Evolutionary conservation across 2,888 invertebrate genomes (phyloP).

Genomic region (Epinotia bilunana): DNA sequence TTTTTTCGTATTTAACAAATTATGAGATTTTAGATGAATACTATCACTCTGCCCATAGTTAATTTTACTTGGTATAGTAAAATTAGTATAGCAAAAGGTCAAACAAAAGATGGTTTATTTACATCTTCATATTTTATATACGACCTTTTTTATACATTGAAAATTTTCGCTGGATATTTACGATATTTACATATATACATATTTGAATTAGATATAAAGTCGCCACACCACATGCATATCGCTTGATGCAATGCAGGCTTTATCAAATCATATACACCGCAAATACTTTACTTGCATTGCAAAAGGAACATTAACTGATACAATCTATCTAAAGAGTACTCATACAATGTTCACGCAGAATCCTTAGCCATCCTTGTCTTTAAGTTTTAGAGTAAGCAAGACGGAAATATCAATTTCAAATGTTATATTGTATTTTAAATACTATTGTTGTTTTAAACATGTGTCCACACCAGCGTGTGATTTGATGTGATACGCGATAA

Average conservation of each 20-base stretch:
- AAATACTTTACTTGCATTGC: conserved; percentile 30
- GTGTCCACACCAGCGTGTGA: conserved; percentile 35
- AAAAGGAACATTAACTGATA: conserved; percentile 21
- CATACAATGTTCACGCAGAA: not conserved
- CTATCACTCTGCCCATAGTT: not conserved
- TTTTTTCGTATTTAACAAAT: not conserved
- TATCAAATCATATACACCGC: not conserved
- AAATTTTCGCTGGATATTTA: too few relatives aligned
- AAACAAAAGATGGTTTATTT: not conserved
- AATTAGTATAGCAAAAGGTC: too few relatives aligned
- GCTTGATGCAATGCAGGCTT: not conserved
- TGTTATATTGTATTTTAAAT: not conserved
- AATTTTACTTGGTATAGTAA: too few relatives aligned
- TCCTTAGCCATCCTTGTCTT: not conserved
- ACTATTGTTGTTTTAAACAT: conserved; percentile 24
- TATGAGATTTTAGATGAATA: not conserved
- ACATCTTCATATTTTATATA: not conserved
- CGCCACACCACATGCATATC: not conserved
- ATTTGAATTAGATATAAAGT: not conserved
- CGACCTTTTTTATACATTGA: too few relatives aligned
- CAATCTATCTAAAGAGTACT: conserved; percentile 12
- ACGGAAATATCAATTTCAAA: conserved; percentile 3
- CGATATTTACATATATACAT: too few relatives aligned
- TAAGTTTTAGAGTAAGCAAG: not conserved
- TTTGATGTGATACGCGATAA: conserved; percentile 33